Evolutionary conservation across 2,888 invertebrate genomes (phyloP), one percentile per base, ranked within the genome.

Genomic region (Leptinotarsa tumamoca): DNA sequence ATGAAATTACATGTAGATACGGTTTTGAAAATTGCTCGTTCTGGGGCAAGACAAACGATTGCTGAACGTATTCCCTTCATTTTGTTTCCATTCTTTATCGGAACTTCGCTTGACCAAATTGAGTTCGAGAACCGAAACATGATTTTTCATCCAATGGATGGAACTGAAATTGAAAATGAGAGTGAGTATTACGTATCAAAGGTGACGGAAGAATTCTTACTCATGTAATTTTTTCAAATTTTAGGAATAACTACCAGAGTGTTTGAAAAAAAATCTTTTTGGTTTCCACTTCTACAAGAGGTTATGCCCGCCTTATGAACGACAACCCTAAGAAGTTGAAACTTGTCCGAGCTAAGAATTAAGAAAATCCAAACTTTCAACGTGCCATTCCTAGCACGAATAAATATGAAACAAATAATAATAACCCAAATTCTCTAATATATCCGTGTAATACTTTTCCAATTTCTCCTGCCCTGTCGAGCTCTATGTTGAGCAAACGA

Each of bases 1-100:
- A 85, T 83, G 81, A 82, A 83, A 85, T 83, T 84, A 84, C 80
- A 78, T 81, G 82, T 82, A 84, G 84, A 86, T 86, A 84, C 85
- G 85, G 85, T 86, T 86, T 84, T 79, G 74, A 79, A 79, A 78
- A 81, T 80, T 79, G 81, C 80, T 79, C 71, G 78, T 79, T 80
- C 80, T 75, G 79, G 78, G 74, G 74, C 63, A 80, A 82, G 79
- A 79, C 78, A 79, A 81, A 82, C 56, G 52, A 15, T 56, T 69
- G 18, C 58, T 21, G 18, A 80, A 78, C 33, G 43, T 63, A 63
- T 63, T 63, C 43, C 63, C 63, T 63, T 63, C n/a, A 63, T 63
- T 63, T 63, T 33, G 63, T 63, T 63, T n/a, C n/a, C 43, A 18
- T 15, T 63, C 63, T 63, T 63, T 18, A 27, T 63, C 43, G 58